These are phyloP conservation scores for Loris lydekkerianus DNA, from an alignment of 2,797 vertebrate species.

Conservation along the genomic window DNA sequence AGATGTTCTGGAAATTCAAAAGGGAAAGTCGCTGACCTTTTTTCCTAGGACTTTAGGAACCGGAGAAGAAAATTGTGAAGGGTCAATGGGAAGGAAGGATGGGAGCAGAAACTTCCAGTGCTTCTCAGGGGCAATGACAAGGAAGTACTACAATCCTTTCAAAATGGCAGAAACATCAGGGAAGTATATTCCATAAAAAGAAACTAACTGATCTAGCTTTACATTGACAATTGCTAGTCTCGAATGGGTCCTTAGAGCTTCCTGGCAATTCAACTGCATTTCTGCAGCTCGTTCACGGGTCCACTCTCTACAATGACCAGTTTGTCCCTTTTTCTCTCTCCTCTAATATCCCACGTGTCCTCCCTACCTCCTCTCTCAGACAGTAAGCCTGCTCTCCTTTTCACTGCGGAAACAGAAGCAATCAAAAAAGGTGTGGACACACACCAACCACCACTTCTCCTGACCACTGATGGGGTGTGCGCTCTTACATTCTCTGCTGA, in stretches of 20 bases:
- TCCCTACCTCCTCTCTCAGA: not conserved
- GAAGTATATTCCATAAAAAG: not conserved
- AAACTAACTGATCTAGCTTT: not conserved
- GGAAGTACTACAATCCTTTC: not conserved
- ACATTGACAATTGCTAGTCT: not conserved
- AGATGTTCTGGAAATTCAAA: not conserved
- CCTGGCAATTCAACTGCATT: not conserved
- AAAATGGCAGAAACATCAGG: not conserved
- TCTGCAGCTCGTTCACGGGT: not conserved
- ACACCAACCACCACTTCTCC: not conserved
- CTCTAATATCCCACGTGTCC: not conserved
- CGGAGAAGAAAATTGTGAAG: not conserved
- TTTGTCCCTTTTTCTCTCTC: not conserved
- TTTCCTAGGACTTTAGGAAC: not conserved
- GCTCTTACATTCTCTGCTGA: not conserved
- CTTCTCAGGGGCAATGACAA: not conserved
- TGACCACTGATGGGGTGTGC: not conserved
- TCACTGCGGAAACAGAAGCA: slow-evolving; percentile 43
- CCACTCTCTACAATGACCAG: not conserved
- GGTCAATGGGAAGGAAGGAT: not conserved
- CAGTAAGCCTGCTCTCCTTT: not conserved
- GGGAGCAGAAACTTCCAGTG: not conserved
- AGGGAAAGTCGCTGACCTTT: not conserved
- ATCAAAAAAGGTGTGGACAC: not conserved
- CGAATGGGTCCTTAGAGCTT: not conserved